Evolutionary conservation across 2,797 vertebrate species (phyloP).

Genomic region (Gymnodraco acuticeps): DNA sequence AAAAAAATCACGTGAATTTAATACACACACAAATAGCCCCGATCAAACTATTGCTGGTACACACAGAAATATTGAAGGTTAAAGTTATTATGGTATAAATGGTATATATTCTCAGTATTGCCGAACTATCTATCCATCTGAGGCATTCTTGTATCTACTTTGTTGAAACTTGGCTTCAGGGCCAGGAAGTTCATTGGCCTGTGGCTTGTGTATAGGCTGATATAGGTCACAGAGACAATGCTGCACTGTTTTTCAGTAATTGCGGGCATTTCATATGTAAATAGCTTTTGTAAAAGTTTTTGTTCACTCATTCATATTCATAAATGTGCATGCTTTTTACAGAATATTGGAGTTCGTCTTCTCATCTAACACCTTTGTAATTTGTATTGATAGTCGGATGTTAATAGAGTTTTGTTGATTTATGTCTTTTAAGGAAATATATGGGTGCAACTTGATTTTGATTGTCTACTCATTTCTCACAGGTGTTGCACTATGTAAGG

Average conservation of each 20-base stretch:
- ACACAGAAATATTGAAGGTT: neutral
- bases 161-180: neutral
- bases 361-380: neutral
- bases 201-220: neutral
- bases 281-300: slow-evolving; percentile 4
- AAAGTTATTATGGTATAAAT: neutral
- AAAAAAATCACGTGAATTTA: no score
- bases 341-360: no score
- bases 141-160: neutral
- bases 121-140: neutral
- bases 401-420: neutral
- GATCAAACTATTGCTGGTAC: neutral
- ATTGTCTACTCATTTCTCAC: neutral
- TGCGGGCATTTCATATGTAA: neutral
- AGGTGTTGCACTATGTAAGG: neutral
- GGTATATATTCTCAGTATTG: neutral
- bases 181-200: neutral
- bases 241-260: slow-evolving; percentile 39
- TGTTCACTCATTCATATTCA: slow-evolving; percentile 9
- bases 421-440: neutral
- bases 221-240: slow-evolving; percentile 53
- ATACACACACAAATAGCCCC: no score
- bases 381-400: neutral
- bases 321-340: neutral
- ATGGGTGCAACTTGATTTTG: neutral